Conservation (phyloP, 2,797 vertebrate genomes). For the Austrolebias charrua region DNA sequence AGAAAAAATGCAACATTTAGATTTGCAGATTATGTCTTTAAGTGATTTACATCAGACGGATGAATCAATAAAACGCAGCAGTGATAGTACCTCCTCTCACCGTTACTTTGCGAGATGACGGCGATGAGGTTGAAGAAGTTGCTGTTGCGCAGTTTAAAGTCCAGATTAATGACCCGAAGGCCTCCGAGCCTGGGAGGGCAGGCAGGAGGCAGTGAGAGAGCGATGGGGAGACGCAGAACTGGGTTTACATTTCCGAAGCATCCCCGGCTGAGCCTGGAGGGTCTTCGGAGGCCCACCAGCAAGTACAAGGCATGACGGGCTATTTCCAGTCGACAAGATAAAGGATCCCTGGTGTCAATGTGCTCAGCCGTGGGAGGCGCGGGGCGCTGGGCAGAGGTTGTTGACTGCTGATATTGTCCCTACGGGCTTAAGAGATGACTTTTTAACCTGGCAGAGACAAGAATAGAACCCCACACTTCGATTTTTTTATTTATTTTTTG, state of each 20-base stretch:
- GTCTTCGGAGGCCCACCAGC: slow-evolving; percentile 25
- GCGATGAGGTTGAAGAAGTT: background rate
- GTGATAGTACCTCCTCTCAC: background rate
- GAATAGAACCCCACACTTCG: slow-evolving; percentile 20
- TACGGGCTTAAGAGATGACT: slow-evolving; percentile 39
- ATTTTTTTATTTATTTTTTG: background rate
- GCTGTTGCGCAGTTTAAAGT: slow-evolving; percentile 20
- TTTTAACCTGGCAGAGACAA: slow-evolving; percentile 36
- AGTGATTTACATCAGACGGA: too few species aligned
- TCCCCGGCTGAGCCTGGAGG: slow-evolving; percentile 4
- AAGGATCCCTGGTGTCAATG: slow-evolving; percentile 26
- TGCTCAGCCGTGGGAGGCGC: slow-evolving; percentile 35
- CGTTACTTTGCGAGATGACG: background rate
- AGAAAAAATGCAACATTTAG: background rate
- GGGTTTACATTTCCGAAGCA: slow-evolving; percentile 50
- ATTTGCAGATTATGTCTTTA: too few species aligned
- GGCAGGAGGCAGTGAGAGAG: slow-evolving; percentile 10
- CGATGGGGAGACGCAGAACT: slow-evolving; percentile 19
- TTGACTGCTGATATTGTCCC: slow-evolving; percentile 49
- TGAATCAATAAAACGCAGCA: too few species aligned
- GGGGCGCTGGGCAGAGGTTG: slow-evolving; percentile 21
- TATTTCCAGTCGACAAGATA: slow-evolving; percentile 53
- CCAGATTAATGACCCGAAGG: slow-evolving; percentile 52
- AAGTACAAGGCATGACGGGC: slow-evolving; percentile 8
- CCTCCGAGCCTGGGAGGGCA: slow-evolving; percentile 14